These are phyloP conservation scores for Ardeotis arabs DNA, from an alignment of 2,113 vertebrate species.

Conservation along the genomic window DNA sequence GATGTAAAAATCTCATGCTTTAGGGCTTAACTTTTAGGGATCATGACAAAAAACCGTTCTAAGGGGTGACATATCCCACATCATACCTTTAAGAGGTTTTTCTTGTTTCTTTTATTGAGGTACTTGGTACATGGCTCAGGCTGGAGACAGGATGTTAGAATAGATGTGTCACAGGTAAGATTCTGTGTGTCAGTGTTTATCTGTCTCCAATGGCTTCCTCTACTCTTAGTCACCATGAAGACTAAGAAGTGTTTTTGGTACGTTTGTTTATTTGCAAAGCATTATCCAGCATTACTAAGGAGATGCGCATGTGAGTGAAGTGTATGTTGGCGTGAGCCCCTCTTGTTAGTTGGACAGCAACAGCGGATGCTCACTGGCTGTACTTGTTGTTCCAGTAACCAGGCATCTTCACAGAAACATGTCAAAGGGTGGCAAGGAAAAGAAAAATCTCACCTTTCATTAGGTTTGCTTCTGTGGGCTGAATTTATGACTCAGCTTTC, in stretches of 20 bases:
- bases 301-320: not conserved
- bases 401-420: constrained; percentile 25
- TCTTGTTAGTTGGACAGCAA: not conserved
- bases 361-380: not conserved
- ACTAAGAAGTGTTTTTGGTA: not conserved
- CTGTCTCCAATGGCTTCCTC: not conserved
- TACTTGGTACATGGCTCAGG: not conserved
- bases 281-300: not conserved
- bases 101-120: not conserved
- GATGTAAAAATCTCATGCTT: not conserved
- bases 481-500: constrained; percentile 57
- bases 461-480: constrained; percentile 41
- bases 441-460: constrained; percentile 52
- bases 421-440: constrained; percentile 26
- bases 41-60: not conserved
- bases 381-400: constrained; percentile 34
- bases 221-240: not conserved
- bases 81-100: not conserved
- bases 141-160: not conserved
- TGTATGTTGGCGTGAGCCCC: not conserved
- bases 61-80: not conserved
- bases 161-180: accelerated
- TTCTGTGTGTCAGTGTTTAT: not conserved
- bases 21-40: not conserved
- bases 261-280: not conserved